Percentiles rank a stretch among this genome's conserved stretches.
Evolutionary conservation across 2,888 invertebrate species (phyloP).

Genomic region (Cybosia mesomella): DNA sequence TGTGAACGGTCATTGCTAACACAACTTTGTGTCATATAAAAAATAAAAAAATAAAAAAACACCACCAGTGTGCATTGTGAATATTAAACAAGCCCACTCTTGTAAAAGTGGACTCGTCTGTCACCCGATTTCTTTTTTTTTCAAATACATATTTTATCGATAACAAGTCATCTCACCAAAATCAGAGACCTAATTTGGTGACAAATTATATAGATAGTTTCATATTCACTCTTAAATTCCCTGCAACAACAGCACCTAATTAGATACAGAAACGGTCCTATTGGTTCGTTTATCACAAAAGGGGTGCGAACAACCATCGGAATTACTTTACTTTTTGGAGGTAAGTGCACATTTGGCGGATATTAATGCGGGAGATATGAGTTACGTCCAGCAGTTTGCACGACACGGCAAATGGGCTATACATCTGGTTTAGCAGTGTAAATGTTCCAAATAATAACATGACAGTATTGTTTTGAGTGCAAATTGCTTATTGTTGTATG

Average conservation of each 20-base stretch:
- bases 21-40: no score
- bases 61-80: no score
- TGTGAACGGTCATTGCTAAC: no score
- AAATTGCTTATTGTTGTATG: slow-evolving; percentile 41
- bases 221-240: no score
- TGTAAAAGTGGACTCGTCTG: no score
- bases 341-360: slow-evolving; percentile 70
- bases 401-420: slow-evolving; percentile 80
- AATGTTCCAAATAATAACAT: slow-evolving; percentile 81
- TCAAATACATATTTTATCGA: no score
- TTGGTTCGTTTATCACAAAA: slow-evolving; percentile 7
- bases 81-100: no score
- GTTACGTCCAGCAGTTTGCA: slow-evolving; percentile 75
- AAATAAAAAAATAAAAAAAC: no score
- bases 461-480: slow-evolving; percentile 69
- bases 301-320: slow-evolving; percentile 47
- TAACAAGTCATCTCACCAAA: no score
- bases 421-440: slow-evolving; percentile 82
- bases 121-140: no score
- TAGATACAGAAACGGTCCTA: slow-evolving; percentile 1
- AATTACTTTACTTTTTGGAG: slow-evolving; percentile 67
- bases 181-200: no score
- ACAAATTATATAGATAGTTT: no score
- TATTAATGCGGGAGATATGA: slow-evolving; percentile 77
- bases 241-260: neutral